Evolutionary conservation across 2,797 vertebrate genomes (phyloP).

Genomic region (Eremophila alpestris): DNA sequence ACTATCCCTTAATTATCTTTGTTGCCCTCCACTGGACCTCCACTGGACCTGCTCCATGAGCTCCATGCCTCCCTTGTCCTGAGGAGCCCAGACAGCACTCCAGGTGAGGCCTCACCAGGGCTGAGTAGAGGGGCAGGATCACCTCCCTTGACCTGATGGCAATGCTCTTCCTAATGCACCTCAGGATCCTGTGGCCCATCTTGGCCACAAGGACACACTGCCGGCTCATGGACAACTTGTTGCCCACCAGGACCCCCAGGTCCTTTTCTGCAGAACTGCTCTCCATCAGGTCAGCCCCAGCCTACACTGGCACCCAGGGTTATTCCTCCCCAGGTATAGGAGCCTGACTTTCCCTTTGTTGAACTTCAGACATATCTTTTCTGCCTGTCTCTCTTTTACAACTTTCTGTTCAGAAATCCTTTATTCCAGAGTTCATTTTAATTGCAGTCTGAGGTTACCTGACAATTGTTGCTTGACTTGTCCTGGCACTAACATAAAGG

Average conservation of each 20-base stretch:
- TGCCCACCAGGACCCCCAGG: background rate
- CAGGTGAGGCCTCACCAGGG: background rate
- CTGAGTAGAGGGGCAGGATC: background rate
- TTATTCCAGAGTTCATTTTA: slow-evolving; percentile 48
- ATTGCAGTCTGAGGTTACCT: slow-evolving; percentile 63
- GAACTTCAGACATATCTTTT: background rate
- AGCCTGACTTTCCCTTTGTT: background rate
- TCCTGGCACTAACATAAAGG: slow-evolving; percentile 43
- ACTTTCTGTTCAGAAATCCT: slow-evolving; percentile 45
- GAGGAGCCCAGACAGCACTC: background rate
- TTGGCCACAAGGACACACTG: background rate
- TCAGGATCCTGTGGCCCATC: no score
- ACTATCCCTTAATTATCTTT: background rate
- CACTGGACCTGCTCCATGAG: background rate
- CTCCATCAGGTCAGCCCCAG: background rate
- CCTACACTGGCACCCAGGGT: background rate
- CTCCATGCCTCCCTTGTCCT: background rate
- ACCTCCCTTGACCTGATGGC: background rate
- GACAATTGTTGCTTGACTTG: slow-evolving; percentile 53
- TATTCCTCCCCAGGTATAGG: background rate
- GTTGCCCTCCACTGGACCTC: background rate
- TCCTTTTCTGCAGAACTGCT: background rate
- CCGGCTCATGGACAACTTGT: background rate
- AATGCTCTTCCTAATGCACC: background rate
- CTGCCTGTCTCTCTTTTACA: background rate